phyloP scores from a whole-genome alignment of 2,888 invertebrate species.

The Melanostoma mellinum region DNA sequence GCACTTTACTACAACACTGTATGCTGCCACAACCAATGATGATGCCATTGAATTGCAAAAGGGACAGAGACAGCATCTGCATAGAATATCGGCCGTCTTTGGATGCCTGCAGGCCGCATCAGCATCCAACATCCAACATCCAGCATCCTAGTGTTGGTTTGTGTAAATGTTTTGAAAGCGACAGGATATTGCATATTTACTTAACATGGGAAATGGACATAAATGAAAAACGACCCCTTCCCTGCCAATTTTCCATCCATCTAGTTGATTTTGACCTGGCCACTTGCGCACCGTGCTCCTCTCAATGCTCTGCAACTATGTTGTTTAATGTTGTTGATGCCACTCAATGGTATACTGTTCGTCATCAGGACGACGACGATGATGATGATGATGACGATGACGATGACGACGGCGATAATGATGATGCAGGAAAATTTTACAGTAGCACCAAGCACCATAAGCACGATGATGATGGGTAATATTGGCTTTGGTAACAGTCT shows the following conservation, averaged over 20 bases:
- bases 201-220: conserved; percentile 75
- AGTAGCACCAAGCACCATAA: background rate
- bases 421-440: conserved; percentile 51
- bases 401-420: conserved; percentile 29
- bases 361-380: conserved; percentile 40
- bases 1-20: conserved; percentile 20
- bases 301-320: conserved; percentile 28
- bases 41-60: conserved; percentile 50
- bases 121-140: conserved; percentile 37
- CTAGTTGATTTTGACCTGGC: conserved; percentile 59
- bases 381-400: conserved; percentile 1
- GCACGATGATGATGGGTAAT: conserved; percentile 47
- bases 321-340: conserved; percentile 34
- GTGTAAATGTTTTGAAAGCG: conserved; percentile 72
- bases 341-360: conserved; percentile 50
- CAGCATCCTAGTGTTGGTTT: conserved; percentile 58
- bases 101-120: conserved; percentile 66
- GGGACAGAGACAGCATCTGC: conserved; percentile 52
- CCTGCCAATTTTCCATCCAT: conserved; percentile 43
- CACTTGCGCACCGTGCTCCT: conserved; percentile 44
- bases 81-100: conserved; percentile 62
- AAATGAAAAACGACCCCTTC: conserved; percentile 72
- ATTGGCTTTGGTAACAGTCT: conserved; percentile 54
- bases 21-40: conserved; percentile 36
- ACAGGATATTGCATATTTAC: conserved; percentile 75